Base-by-base conservation (phyloP, 1,140 invertebrate species). In the Eciton burchellii region DNA sequence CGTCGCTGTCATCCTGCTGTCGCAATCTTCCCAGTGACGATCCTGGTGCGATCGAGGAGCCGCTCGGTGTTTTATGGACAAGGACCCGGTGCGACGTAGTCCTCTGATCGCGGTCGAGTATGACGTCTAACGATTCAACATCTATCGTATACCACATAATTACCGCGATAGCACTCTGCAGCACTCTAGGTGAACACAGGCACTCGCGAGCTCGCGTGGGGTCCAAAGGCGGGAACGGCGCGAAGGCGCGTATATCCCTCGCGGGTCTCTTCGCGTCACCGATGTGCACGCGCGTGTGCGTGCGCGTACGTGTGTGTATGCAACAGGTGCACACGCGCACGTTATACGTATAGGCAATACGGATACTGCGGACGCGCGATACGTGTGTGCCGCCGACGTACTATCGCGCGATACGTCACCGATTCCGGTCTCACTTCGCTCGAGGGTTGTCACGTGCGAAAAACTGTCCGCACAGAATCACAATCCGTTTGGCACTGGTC, bases 401-500 rank as follows among this genome's bases (percentile, higher is more conserved):
- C 16, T 14, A 45, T 21, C 73, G n/a, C 43, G 60, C 81, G 35
- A 45, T 47, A 29, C 35, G n/a, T 49, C 14, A 71, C 45, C 35
- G 65, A 65, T 70, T 84, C 52, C 54, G 66, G 21, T 84, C 35
- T 35, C 54, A 82, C 62, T 41, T 24, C 16, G 49, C 43, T 59
- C 57, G 66, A 35, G 29, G 57, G 60, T 71, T 47, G 59, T 86
- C 76, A 76, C 85, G 83, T 60, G 81, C 65, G 71, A 87, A 73
- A 83, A 87, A 87, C 83, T 71, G 83, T 70, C 63, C 72, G 84
- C 84, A 85, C 86, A 76, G 87, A 88, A 89, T 89, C 91, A 90
- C 91, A 89, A 91, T 89, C 87, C 86, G 85, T 87, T 92, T 90
- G 83, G 84, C 91, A 93, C 92, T 93, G 92, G 71, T 92, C 85